These are phyloP conservation scores for Aplysia californica DNA, from an alignment of 1,140 invertebrate species.

Conservation along the genomic window DNA sequence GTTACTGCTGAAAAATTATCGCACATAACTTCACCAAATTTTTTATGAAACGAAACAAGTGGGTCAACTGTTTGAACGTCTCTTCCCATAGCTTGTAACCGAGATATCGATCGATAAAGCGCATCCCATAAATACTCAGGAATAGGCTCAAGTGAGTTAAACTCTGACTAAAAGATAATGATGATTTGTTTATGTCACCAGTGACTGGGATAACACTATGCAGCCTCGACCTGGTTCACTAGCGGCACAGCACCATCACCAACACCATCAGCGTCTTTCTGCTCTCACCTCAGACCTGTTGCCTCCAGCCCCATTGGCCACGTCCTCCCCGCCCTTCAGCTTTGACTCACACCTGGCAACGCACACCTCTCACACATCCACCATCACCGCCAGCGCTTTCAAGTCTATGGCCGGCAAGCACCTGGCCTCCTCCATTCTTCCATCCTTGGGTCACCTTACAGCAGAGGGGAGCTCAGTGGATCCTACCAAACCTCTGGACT, in stretches of 20 bases:
- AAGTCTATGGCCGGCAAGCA: slow-evolving; percentile 34
- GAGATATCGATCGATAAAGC: too few relatives aligned
- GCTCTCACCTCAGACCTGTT: slow-evolving; percentile 47
- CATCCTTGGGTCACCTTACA: background rate
- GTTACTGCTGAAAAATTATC: too few relatives aligned
- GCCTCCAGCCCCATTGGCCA: slow-evolving; percentile 46
- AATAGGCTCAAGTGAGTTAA: too few relatives aligned
- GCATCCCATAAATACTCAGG: too few relatives aligned
- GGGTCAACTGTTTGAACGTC: too few relatives aligned
- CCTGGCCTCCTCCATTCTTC: slow-evolving; percentile 5
- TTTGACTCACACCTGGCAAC: slow-evolving; percentile 47
- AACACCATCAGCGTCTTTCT: slow-evolving; percentile 43
- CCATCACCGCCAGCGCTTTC: slow-evolving; percentile 50
- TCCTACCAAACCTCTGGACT: slow-evolving; percentile 28
- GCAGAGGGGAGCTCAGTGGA: slow-evolving; percentile 29
- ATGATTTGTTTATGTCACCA: too few relatives aligned
- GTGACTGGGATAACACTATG: slow-evolving; percentile 62
- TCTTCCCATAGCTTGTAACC: too few relatives aligned
- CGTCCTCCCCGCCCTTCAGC: slow-evolving; percentile 41
- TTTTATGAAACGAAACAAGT: too few relatives aligned
- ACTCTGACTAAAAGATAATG: too few relatives aligned
- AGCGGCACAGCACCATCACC: slow-evolving; percentile 14
- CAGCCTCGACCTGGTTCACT: slow-evolving; percentile 27
- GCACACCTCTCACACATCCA: slow-evolving; percentile 39
- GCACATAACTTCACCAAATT: too few relatives aligned